phyloP scores from a whole-genome alignment of 2,113 vertebrate genomes.

The Tyto alba region DNA sequence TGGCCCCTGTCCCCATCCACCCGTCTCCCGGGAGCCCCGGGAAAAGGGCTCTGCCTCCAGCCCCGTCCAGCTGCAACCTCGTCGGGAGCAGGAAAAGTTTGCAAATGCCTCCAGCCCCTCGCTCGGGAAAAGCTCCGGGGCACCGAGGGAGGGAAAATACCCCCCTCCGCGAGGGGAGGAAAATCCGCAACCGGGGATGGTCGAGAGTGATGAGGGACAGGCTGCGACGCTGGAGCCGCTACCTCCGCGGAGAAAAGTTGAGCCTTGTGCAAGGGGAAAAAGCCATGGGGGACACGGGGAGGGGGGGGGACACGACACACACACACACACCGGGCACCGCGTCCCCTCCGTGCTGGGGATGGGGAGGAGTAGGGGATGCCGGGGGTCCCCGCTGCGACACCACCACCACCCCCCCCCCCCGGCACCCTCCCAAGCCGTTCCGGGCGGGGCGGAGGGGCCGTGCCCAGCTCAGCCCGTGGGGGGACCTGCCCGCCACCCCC shows the following conservation, averaged over 20 bases:
- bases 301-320: background rate
- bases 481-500: background rate
- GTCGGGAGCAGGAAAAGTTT: conserved; percentile 42
- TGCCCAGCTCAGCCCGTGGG: background rate
- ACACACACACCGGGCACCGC: background rate
- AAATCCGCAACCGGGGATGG: background rate
- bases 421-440: background rate
- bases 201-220: background rate
- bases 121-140: background rate
- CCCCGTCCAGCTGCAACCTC: background rate
- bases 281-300: conserved; percentile 27
- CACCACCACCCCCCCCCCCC: background rate
- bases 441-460: background rate
- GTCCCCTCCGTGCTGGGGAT: background rate
- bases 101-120: background rate
- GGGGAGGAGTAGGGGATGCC: background rate
- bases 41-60: background rate
- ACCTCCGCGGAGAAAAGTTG: conserved; percentile 56
- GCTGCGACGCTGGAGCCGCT: background rate
- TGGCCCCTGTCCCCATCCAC: background rate
- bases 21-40: background rate
- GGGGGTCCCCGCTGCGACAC: background rate
- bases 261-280: conserved; percentile 7
- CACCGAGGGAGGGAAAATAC: background rate
- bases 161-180: background rate